Base-by-base conservation (phyloP, 1,140 invertebrate species). In the Drosophila kepulauana region DNA sequence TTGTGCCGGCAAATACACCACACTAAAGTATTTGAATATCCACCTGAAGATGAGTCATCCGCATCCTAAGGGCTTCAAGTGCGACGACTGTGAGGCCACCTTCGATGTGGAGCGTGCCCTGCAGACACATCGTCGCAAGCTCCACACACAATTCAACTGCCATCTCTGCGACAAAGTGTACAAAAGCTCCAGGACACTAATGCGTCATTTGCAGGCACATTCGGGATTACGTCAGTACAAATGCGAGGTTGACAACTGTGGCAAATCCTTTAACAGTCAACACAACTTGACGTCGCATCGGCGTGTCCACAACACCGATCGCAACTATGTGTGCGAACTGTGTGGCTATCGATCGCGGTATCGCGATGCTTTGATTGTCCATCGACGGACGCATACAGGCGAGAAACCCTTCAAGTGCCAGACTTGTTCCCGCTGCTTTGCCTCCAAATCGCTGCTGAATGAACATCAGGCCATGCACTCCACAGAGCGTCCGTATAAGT, bases 341-440 rank as follows among this genome's bases (percentile, higher is more conserved):
- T 91, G 91, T 25, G 91, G 90, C 15, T 91, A 82, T 63, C 67
- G 90, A 3, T 91, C 82, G 0, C 76, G 84, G 3, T 80, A 90
- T 51, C 77, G 87, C 16, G 98, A 99, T 89, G 98, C 99, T 86
- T 93, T 99, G 0, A 99, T 98, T 58, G 99, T 98, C 11, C 98
- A 99, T 93, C 97, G 98, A 10, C 94, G 98, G 30, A 98, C 98
- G 1, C 98, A 99, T 92, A 98, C 98, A 1, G 97, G 98, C 0
- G 99, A 99, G 92, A 99, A 99, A 92, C 99, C 99, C 0, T 97
- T 97, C 88, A 66, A 77, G 15, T 92, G 91, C 16, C 58, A 66
- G 41, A 78, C 68, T 13, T 92, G 91, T 15, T 58, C 62, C 0
- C 81, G 81, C 1, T 69, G 81, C 13, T 92, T 92, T 43, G 87